Evolutionary conservation across 2,113 vertebrate genomes (phyloP), one percentile per base, ranked within the genome.

Genomic region (Nyctereutes procyonoides): DNA sequence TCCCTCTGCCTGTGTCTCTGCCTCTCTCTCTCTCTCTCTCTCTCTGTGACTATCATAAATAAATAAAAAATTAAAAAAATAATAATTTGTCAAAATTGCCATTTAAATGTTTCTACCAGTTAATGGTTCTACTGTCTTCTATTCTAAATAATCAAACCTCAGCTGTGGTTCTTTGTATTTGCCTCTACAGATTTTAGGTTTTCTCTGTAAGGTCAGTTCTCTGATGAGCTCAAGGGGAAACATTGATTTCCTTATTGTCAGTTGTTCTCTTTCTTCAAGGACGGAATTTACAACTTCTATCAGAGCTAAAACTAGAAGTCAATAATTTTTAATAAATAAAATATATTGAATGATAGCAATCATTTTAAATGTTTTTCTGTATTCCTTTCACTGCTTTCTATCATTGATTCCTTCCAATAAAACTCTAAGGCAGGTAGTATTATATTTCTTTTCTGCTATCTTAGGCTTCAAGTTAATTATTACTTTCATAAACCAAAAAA

Each of bases 251-350:
- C 35, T 13, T 58, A 53, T 51, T 77, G 24, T 51, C 30, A n/a
- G 20, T 0, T 26, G 51, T 77, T 90, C 65, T 8, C 9, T 56
- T 56, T 51, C 53, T 35, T 2, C 63, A 79, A 79, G 30, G 22
- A 51, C 24, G 71, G 13, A 19, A 89, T 63, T 79, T 32, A 89
- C 48, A 60, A 90, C 20, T 63, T 79, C 20, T 12, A 79, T 17
- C 15, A n/a, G 19, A 63, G 9, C 5, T 77, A 32, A 77, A 51
- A 62, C 38, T 51, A 20, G 19, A 77, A 77, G 53, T 56, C 32
- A 58, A n/a, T 51, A 32, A 58, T n/a, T 77, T 77, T 77, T 90
- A 77, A 77, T 90, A 76, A 77, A 76, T 88, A 88, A 48, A 89
- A 26, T 77, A 62, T 26, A 77, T 77, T 8, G 63, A 51, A 77